These are phyloP conservation scores for Apis florea DNA, from an alignment of 1,140 invertebrate species.

Conservation along the genomic window DNA sequence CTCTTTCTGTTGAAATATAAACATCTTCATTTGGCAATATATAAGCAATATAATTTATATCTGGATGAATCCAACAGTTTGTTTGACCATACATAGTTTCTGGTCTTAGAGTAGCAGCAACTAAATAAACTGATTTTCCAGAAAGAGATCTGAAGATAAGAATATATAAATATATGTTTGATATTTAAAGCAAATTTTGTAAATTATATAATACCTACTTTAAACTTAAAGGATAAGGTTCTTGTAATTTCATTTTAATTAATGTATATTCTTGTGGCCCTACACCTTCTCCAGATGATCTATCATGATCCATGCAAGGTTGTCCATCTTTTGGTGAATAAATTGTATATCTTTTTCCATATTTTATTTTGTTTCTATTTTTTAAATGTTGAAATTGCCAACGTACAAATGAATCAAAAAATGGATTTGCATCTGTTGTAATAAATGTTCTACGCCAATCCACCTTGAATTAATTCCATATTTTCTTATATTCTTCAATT, in stretches of 20 bases:
- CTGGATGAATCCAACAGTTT: slow-evolving; percentile 98
- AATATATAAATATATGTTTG: slow-evolving; percentile 25
- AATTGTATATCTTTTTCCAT: slow-evolving; percentile 98
- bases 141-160: slow-evolving; percentile 80
- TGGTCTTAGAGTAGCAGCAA: slow-evolving; percentile 98
- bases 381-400: slow-evolving; percentile 98
- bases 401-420: slow-evolving; percentile 97
- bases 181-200: slow-evolving; percentile 2
- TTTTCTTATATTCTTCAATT: neutral
- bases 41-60: slow-evolving; percentile 96
- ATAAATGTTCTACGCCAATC: slow-evolving; percentile 99
- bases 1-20: slow-evolving; percentile 92
- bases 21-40: slow-evolving; percentile 85
- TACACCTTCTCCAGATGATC: slow-evolving; percentile 97
- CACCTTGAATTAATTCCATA: slow-evolving; percentile 82
- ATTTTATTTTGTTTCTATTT: slow-evolving; percentile 93
- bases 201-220: slow-evolving; percentile 77
- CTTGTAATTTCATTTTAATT: slow-evolving; percentile 94
- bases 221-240: slow-evolving; percentile 88
- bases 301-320: slow-evolving; percentile 99
- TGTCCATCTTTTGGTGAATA: slow-evolving; percentile 98
- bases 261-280: slow-evolving; percentile 99
- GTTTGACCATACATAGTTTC: slow-evolving; percentile 99
- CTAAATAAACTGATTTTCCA: slow-evolving; percentile 88
- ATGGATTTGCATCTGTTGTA: slow-evolving; percentile 98